Base-by-base conservation (phyloP, 2,797 vertebrate species). In the Zenarchopterus dispar region DNA sequence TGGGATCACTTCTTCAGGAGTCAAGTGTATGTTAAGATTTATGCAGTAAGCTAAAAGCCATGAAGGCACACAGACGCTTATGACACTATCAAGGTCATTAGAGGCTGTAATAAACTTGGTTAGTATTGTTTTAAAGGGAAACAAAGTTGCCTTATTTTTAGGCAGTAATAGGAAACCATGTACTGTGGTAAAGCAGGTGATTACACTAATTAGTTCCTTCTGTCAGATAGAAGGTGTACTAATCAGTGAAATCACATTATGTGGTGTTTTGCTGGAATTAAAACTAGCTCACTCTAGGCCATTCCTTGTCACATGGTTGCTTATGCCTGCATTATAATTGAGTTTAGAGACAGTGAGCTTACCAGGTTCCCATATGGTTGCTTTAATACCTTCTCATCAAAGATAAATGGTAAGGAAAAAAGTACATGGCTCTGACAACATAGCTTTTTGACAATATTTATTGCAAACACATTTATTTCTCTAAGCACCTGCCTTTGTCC, bases 61-160 rank as follows among this genome's bases (percentile, higher is more conserved):
- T 70, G 58, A 65, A 77, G 60, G 62, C 80, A 68, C 78, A 68
- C 75, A 52, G 75, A 63, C 70, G 82, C 81, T 70, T 74, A 70
- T 83, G 75, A 84, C 68, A 49, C 73, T 57, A 72, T 81, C 87
- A 92, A 92, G 90, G 92, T 92, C 92, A 72, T 87, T 75, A 81
- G 78, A 80, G 6, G 44, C 62, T 73, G 73, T 82, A 80, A 88
- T 90, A 84, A 85, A 86, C 81, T 77, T 78, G 59, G 75, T 74
- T 56, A 57, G 75, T 55, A 57, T 60, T 69, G 73, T 84, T 86
- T 78, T 79, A 61, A 66, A 66, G 54, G 56, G 74, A 85, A 76
- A 83, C 67, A 77, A 75, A 86, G 79, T 84, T 74, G 80, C 83
- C 60, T 63, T 13, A 7, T 50, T 84, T 78, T 78, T 74, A 81